Conservation (phyloP, 2,797 vertebrate species). For the Sarcophilus harrisii region DNA sequence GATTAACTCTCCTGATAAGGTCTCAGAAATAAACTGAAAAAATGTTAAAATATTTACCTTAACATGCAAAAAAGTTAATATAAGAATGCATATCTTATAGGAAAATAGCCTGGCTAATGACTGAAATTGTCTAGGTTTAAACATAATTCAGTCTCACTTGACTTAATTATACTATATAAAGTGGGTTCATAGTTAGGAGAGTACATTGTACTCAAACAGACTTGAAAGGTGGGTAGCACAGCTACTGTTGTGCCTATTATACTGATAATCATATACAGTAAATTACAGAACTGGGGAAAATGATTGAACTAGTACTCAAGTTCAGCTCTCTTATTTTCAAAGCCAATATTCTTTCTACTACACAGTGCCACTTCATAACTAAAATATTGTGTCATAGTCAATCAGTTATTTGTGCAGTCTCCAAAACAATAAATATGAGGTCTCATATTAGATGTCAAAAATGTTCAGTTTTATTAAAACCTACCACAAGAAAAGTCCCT, state of each 20-base stretch:
- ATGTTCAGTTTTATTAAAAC: not conserved
- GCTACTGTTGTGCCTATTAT: not conserved
- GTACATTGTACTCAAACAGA: not conserved
- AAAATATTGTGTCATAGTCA: not conserved
- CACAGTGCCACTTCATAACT: not conserved
- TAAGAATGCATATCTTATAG: not conserved
- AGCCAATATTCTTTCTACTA: not conserved
- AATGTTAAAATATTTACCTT: not conserved
- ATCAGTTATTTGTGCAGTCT: not conserved
- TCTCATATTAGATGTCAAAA: not conserved
- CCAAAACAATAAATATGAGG: not conserved
- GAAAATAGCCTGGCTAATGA: not conserved
- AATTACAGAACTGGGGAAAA: slow-evolving; percentile 2
- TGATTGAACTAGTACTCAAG: slow-evolving; percentile 14
- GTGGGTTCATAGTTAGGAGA: not conserved
- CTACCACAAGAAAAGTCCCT: not conserved
- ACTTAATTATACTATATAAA: not conserved
- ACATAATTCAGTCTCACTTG: not conserved
- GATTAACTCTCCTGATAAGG: not conserved
- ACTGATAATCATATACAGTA: not conserved
- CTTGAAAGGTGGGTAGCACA: not conserved
- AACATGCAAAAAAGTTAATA: not conserved
- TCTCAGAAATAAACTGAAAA: not conserved
- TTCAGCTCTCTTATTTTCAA: not conserved
- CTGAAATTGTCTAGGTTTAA: not conserved